Evolutionary conservation across 2,113 vertebrate species (phyloP).

Genomic region (Caretta caretta): DNA sequence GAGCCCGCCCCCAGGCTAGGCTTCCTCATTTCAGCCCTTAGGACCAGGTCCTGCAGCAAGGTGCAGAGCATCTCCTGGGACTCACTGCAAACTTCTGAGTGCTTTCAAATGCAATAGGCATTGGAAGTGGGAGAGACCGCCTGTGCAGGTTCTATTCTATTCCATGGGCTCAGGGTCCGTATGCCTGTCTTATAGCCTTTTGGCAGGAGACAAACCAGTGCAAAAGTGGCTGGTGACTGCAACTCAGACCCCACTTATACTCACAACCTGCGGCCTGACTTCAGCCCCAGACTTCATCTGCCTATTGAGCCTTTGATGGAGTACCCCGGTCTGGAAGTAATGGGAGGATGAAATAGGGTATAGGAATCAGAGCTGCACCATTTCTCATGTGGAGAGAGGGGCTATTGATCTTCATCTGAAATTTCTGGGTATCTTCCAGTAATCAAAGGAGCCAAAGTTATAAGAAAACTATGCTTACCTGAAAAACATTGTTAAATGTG

Average conservation of each 20-base stretch:
- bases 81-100: not conserved
- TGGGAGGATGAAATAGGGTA: not conserved
- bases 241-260: not conserved
- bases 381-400: not conserved
- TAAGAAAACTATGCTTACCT: slow-evolving; percentile 51
- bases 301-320: not conserved
- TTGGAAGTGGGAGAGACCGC: not conserved
- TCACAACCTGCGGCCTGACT: not conserved
- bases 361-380: not conserved
- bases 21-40: not conserved
- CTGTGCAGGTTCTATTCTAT: not conserved
- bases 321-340: not conserved
- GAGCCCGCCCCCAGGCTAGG: not conserved
- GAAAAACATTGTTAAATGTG: slow-evolving; percentile 68
- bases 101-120: not conserved
- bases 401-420: not conserved
- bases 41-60: not conserved
- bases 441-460: slow-evolving; percentile 20
- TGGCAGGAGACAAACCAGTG: not conserved
- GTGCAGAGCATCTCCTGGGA: not conserved
- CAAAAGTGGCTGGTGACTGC: not conserved
- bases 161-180: not conserved
- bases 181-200: not conserved
- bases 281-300: not conserved
- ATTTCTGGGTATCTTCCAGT: slow-evolving; percentile 46